Evolutionary conservation across 1,140 invertebrate species (phyloP).

Genomic region (Araneus ventricosus): DNA sequence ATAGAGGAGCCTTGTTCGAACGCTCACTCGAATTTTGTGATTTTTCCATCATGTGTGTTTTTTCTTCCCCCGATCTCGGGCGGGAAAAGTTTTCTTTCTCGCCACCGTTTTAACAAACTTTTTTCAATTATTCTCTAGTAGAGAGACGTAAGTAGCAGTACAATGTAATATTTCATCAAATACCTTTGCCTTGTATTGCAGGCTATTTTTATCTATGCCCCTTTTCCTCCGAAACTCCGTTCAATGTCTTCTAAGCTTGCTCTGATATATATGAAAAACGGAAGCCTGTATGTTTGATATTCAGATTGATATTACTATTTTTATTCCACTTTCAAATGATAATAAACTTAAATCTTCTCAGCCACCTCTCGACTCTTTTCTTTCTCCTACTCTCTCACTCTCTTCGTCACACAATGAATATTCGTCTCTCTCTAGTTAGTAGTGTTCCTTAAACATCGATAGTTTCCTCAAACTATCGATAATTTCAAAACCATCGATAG

Average conservation of each 20-base stretch:
- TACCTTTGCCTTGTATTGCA: slow-evolving; percentile 75
- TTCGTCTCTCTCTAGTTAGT: no score
- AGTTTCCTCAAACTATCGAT: no score
- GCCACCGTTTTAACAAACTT: slow-evolving; percentile 64
- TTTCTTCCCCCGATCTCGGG: slow-evolving; percentile 38
- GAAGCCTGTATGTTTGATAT: slow-evolving; percentile 76
- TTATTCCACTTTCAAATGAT: slow-evolving; percentile 76
- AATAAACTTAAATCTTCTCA: slow-evolving; percentile 76
- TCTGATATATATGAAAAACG: slow-evolving; percentile 74
- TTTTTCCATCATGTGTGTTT: slow-evolving; percentile 68
- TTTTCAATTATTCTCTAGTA: slow-evolving; percentile 68
- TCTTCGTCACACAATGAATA: background rate
- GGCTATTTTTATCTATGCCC: slow-evolving; percentile 75
- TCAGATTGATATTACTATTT: slow-evolving; percentile 76
- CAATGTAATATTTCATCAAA: slow-evolving; percentile 74
- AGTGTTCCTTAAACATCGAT: no score
- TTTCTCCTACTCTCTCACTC: background rate
- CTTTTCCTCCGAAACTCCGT: slow-evolving; percentile 70
- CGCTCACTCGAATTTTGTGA: slow-evolving; percentile 62
- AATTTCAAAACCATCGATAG: no score
- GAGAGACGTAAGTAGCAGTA: slow-evolving; percentile 69
- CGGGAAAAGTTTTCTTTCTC: slow-evolving; percentile 28
- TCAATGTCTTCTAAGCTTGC: slow-evolving; percentile 76
- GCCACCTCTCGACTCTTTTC: slow-evolving; percentile 57
- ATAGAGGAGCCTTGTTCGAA: slow-evolving; percentile 34